Conservation (phyloP, 1,140 invertebrate genomes). For the Dryas iulia region DNA sequence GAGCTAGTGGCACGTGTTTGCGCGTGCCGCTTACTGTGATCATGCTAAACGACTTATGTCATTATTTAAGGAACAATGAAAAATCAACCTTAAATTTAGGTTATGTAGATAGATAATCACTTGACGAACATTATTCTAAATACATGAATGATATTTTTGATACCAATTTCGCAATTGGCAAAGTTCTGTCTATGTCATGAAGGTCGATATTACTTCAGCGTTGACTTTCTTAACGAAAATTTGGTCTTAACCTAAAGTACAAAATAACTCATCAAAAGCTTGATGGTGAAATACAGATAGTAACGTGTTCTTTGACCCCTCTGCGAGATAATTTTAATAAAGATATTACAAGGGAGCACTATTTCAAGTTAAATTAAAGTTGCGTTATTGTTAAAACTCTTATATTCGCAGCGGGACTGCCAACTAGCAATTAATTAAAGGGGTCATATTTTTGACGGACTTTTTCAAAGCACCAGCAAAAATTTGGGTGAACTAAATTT, state of each 20-base stretch:
- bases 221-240: conserved; percentile 34
- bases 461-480: conserved; percentile 6
- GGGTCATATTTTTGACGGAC: conserved; percentile 26
- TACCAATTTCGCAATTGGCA: conserved; percentile 48
- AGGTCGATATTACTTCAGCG: conserved; percentile 48
- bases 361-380: conserved; percentile 69
- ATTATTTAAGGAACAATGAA: conserved; percentile 15
- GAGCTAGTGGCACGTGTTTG: conserved; percentile 72
- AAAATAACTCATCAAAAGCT: conserved; percentile 64
- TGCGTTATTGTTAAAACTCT: conserved; percentile 61
- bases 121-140: neutral
- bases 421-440: conserved; percentile 43
- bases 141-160: conserved; percentile 40
- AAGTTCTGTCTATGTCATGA: conserved; percentile 45
- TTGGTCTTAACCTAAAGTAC: conserved; percentile 56
- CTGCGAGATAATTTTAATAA: conserved; percentile 68
- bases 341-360: conserved; percentile 64
- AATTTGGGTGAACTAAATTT: neutral
- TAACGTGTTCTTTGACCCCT: conserved; percentile 73
- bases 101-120: conserved; percentile 3
- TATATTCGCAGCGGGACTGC: conserved; percentile 38
- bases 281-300: conserved; percentile 59
- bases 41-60: conserved; percentile 30
- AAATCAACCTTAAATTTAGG: conserved; percentile 20
- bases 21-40: conserved; percentile 47